Conservation (phyloP, 2,888 invertebrate species). For the Cryptocheilus praepositus region DNA sequence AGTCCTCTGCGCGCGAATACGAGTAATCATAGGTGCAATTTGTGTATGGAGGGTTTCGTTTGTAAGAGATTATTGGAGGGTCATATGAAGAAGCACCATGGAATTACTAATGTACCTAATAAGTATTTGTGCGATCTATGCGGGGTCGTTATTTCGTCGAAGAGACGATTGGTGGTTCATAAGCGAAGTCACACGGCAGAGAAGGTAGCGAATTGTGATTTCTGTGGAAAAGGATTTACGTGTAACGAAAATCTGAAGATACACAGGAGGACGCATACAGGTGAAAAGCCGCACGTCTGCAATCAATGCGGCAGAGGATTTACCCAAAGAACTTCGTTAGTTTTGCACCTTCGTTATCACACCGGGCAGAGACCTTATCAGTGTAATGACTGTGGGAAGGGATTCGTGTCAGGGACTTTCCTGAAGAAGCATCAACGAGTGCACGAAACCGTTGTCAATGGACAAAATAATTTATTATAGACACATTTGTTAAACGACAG, state of each 20-base stretch:
- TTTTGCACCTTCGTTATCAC: conserved; percentile 66
- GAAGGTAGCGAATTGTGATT: conserved; percentile 58
- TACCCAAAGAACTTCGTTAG: conserved; percentile 66
- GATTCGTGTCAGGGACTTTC: conserved; percentile 64
- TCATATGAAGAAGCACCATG: conserved; percentile 60
- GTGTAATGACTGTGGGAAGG: conserved; percentile 62
- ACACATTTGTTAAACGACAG: too few relatives aligned
- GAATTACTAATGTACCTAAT: conserved; percentile 35
- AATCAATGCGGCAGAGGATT: conserved; percentile 67
- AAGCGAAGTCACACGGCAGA: conserved; percentile 56
- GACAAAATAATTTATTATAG: background rate
- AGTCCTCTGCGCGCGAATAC: background rate
- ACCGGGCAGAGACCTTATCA: conserved; percentile 66
- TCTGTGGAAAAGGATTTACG: conserved; percentile 60
- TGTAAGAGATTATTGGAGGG: conserved; percentile 49
- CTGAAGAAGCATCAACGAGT: conserved; percentile 63
- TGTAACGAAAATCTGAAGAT: conserved; percentile 61
- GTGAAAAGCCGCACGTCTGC: conserved; percentile 68
- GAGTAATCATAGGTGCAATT: conserved; percentile 51
- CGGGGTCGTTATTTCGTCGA: conserved; percentile 58
- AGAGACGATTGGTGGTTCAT: conserved; percentile 56
- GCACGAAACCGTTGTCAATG: conserved; percentile 41
- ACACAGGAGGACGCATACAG: conserved; percentile 65
- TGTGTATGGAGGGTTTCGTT: conserved; percentile 58
- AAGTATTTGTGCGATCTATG: conserved; percentile 66